These are phyloP conservation scores for Dolichotis patagonum DNA, from an alignment of 2,113 vertebrate species.

Conservation along the genomic window DNA sequence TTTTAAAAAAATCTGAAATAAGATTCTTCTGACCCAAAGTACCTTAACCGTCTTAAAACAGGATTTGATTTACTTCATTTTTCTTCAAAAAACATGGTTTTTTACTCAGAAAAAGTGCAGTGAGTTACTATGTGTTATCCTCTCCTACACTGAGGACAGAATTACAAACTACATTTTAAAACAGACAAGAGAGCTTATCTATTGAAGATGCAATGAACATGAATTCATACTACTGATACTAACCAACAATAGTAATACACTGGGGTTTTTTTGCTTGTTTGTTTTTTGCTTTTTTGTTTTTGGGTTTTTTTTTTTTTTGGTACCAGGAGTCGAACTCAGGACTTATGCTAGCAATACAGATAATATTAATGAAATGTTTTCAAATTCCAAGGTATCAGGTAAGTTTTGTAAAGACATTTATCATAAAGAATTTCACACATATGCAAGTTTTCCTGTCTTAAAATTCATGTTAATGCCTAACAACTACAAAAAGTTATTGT, in stretches of 20 bases:
- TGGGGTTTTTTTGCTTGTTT: no score
- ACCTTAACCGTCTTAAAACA: constrained; percentile 22
- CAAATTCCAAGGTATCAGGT: neutral
- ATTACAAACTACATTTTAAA: constrained; percentile 30
- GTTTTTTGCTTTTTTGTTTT: no score
- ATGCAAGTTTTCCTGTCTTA: constrained; percentile 31
- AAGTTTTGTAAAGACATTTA: constrained; percentile 5
- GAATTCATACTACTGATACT: neutral
- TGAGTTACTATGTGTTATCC: neutral
- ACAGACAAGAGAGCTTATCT: neutral
- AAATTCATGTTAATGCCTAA: neutral
- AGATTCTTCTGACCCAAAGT: constrained; percentile 12
- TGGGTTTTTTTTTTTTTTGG: no score
- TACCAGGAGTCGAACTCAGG: no score
- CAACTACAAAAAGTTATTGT: neutral
- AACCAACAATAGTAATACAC: neutral
- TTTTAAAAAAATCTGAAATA: neutral
- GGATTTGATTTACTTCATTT: constrained; percentile 28
- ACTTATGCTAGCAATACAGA: neutral
- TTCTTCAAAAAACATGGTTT: neutral
- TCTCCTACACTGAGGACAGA: neutral
- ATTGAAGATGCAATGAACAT: neutral
- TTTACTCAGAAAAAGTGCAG: neutral
- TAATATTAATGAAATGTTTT: constrained; percentile 1
- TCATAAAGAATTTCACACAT: constrained; percentile 7